A percentile compares a stretch with the other conserved stretches of the same genome.
Evolutionary conservation across 1,140 invertebrate genomes (phyloP).

Genomic region (Glossosoma conforme): DNA sequence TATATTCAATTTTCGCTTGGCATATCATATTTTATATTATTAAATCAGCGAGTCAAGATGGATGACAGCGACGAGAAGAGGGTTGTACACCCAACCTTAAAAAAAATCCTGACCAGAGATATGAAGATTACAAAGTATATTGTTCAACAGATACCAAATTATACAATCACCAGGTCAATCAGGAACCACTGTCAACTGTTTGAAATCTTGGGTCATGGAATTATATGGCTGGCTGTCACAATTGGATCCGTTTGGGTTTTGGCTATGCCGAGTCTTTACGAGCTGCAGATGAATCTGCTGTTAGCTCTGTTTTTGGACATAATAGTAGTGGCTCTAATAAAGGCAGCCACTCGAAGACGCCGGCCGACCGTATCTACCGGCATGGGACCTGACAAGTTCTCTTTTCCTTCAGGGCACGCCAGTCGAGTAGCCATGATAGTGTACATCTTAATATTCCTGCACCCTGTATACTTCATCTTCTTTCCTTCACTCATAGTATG

Average conservation of each 20-base stretch:
- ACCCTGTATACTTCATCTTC: slow-evolving; percentile 57
- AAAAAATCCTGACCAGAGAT: too few relatives aligned
- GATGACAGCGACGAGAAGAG: too few relatives aligned
- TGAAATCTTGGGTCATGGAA: slow-evolving; percentile 25
- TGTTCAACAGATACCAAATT: too few relatives aligned
- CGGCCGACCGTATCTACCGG: slow-evolving; percentile 62
- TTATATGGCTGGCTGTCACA: slow-evolving; percentile 20
- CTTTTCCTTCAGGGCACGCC: slow-evolving; percentile 94
- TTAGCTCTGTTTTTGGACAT: slow-evolving; percentile 84
- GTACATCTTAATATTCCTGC: slow-evolving; percentile 63
- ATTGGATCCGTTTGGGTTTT: slow-evolving; percentile 25
- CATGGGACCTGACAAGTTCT: slow-evolving; percentile 78
- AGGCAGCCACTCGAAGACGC: slow-evolving; percentile 71
- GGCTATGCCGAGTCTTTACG: slow-evolving; percentile 16
- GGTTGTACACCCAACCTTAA: too few relatives aligned
- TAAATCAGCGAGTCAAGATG: too few relatives aligned
- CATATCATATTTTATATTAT: too few relatives aligned
- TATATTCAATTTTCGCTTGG: too few relatives aligned
- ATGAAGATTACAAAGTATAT: too few relatives aligned
- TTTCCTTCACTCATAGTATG: slow-evolving; percentile 65
- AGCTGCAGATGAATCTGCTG: slow-evolving; percentile 39
- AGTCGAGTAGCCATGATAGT: slow-evolving; percentile 77
- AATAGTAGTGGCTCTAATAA: slow-evolving; percentile 72
- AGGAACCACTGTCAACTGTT: slow-evolving; percentile 17
- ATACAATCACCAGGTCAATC: slow-evolving; percentile 16